Base-by-base conservation (phyloP, 2,113 vertebrate species). In the Mobula hypostoma region DNA sequence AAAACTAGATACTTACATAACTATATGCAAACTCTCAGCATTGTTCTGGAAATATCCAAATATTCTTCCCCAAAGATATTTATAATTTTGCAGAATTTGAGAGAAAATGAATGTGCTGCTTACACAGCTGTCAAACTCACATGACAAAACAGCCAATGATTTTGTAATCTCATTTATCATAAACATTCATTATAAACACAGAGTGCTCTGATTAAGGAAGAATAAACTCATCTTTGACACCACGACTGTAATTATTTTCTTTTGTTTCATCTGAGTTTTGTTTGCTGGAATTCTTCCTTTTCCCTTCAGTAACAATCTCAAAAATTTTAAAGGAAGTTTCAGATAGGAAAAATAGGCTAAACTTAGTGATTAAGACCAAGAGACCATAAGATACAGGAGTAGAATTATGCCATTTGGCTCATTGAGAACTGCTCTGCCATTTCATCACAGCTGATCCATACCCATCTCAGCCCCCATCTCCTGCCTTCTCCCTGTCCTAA, bases 101-200 rank as follows among this genome's bases (percentile, higher is more conserved):
- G 21, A 63, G 56, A n/a, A 83, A 88, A 29, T 80, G 4, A 0
- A 36, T 32, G 17, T 36, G 63, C 2, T 36, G 15, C 15, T 91
- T 68, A 68, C 7, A 68, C 66, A 36, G 66, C 7, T 36, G n/a
- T 91, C 66, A 70, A 70, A 5, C 9, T 7, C 88, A 21, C n/a
- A 91, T 70, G 63, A 91, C 66, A 70, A 91, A 91, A 2, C 66
- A 70, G 63, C 63, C 63, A 91, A 70, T 91, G 21, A 40, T 91
- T 91, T 70, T 40, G 3, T 5, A 15, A 91, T 68, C n/a, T 70
- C 21, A 91, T 70, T 91, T 70, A 68, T 70, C 36, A 70, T 91
- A 15, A 29, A 7, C 61, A 66, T 66, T 29, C 29, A 80, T 32
- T n/a, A 36, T 80, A 40, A 36, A 91, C 66, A 91, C 17, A 19